phyloP scores from a whole-genome alignment of 2,113 vertebrate species.

The Puma concolor region DNA sequence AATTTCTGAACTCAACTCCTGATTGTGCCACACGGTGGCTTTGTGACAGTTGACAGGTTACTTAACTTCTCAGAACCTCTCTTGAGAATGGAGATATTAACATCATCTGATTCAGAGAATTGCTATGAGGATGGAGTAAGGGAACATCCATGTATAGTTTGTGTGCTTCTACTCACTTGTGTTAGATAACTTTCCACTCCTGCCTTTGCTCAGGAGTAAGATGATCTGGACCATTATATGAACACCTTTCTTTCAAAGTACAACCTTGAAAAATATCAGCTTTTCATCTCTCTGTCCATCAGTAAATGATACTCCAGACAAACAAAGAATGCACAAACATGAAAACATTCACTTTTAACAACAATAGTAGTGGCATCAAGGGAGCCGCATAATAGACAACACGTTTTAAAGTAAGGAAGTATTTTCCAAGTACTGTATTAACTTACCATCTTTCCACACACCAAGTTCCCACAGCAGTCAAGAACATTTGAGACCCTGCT shows the following conservation, averaged over 20 bases:
- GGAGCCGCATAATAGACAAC: neutral
- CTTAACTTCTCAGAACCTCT: neutral
- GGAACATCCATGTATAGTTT: neutral
- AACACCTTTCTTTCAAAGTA: neutral
- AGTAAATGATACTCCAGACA: neutral
- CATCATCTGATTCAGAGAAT: neutral
- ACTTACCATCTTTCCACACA: conserved; percentile 52
- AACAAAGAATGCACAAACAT: neutral
- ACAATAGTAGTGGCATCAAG: neutral
- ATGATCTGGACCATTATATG: neutral
- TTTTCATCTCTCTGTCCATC: conserved; percentile 11
- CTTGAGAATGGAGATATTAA: neutral
- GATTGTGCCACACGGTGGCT: neutral
- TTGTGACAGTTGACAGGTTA: neutral
- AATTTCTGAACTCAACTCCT: neutral
- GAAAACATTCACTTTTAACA: neutral
- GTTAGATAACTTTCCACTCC: neutral
- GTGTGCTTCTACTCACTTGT: neutral
- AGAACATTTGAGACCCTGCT: conserved; percentile 37
- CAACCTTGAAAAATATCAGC: conserved; percentile 1
- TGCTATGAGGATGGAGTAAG: neutral
- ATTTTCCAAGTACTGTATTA: conserved; percentile 56
- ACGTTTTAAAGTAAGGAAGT: conserved; percentile 57
- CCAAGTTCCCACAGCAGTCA: conserved; percentile 32
- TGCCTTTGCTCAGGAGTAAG: conserved; percentile 6